These are phyloP conservation scores for Cerceris ruficornis DNA, from an alignment of 2,888 invertebrate genomes.

Conservation along the genomic window DNA sequence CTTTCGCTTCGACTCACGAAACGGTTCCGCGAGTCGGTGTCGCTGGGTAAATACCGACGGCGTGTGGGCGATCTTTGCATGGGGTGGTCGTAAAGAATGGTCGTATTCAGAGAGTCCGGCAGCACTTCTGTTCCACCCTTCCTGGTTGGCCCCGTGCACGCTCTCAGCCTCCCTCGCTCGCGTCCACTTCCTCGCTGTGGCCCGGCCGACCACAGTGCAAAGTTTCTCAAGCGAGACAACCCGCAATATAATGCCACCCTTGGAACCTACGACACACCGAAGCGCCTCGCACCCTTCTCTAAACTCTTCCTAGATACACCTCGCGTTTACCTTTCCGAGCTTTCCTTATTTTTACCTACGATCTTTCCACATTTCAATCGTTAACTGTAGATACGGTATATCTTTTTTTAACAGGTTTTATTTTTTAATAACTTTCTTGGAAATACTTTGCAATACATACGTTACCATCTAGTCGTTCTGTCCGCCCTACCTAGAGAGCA, in stretches of 20 bases:
- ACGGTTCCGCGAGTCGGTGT: slow-evolving; percentile 68
- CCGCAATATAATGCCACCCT: slow-evolving; percentile 78
- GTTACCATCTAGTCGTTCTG: neutral
- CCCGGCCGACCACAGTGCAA: slow-evolving; percentile 75
- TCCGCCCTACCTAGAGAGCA: neutral
- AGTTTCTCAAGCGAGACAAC: slow-evolving; percentile 79
- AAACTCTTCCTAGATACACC: slow-evolving; percentile 32
- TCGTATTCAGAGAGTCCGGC: slow-evolving; percentile 72
- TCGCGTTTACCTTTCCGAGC: slow-evolving; percentile 1
- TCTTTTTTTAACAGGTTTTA: too few species aligned
- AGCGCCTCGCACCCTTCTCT: slow-evolving; percentile 33
- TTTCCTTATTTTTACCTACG: neutral
- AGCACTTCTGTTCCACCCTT: slow-evolving; percentile 65
- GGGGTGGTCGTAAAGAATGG: slow-evolving; percentile 77
- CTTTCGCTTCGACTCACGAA: slow-evolving; percentile 63
- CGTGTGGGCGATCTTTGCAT: slow-evolving; percentile 76
- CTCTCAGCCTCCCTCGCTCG: slow-evolving; percentile 37
- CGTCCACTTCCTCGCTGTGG: slow-evolving; percentile 56
- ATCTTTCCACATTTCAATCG: neutral
- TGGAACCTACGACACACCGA: slow-evolving; percentile 53
- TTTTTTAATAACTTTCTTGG: too few species aligned
- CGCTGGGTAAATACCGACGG: slow-evolving; percentile 73
- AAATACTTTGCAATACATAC: too few species aligned
- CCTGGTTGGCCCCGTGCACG: slow-evolving; percentile 50
- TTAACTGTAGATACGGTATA: too few species aligned